Evolutionary conservation across 1,140 invertebrate genomes (phyloP), one percentile per base, ranked within the genome.

Genomic region (Camponotus vicinus): DNA sequence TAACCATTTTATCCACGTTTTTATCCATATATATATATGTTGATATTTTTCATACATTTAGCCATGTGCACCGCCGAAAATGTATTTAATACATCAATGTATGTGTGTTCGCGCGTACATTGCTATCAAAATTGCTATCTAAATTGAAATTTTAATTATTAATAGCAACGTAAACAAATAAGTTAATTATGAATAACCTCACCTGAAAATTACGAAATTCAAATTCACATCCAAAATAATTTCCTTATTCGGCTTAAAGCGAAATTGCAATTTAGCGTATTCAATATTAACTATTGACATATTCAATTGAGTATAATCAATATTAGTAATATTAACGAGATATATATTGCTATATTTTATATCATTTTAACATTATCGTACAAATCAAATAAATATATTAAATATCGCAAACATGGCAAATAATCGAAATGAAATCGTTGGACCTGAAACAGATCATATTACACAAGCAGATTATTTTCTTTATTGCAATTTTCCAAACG

Each of bases 111-210:
- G 13, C 9, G 13, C 49, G 49, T 21, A 32, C 15, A 57, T 27
- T 8, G 2, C 7, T 21, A 18, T 13, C 32, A 9, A 75, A 61
- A 73, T 59, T 18, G 15, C 49, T 13, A 5, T 73, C 4, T n/a
- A 9, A 61, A 61, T 13, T 45, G 40, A 1, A 61, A 83, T 27
- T 34, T 49, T 61, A 52, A 73, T 73, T 34, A 37, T 49, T 49
- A 59, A 73, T n/a, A 45, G 7, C 40, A 55, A 49, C 18, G 8
- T 2, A 63, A 63, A 27, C 40, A 73, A 71, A 82, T 73, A 83
- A 75, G 69, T 73, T 83, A 61, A 83, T 45, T 32, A 83, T 75
- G 57, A 27, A 83, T 59, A 59, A 57, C 11, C 27, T 83, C 40
- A 21, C 11, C 21, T 32, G 55, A 42, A 73, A 75, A 61, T 83